phyloP scores from a whole-genome alignment of 2,113 vertebrate species.

The Atherinomorus stipes region DNA sequence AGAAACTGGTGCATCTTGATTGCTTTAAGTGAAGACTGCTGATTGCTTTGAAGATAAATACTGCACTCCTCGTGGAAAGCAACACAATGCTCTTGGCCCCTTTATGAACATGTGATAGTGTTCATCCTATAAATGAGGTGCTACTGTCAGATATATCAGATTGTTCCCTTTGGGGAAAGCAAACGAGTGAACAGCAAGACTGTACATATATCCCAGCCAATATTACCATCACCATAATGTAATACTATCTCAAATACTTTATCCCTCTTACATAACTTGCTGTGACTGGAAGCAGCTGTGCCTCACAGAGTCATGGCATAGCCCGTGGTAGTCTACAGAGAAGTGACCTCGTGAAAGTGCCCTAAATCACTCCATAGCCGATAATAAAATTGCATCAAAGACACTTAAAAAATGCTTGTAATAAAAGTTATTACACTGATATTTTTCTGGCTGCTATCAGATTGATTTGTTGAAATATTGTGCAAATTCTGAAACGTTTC shows the following conservation, averaged over 20 bases:
- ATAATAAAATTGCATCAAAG: background rate
- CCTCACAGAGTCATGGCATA: background rate
- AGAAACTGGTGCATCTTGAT: constrained; percentile 48
- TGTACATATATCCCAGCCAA: constrained; percentile 6
- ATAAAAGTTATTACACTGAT: too few relatives aligned
- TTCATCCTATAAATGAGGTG: constrained; percentile 15
- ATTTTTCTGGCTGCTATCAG: too few relatives aligned
- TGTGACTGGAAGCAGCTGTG: background rate
- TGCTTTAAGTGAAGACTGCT: constrained; percentile 48
- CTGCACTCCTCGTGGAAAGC: constrained; percentile 42
- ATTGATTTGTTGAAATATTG: too few relatives aligned
- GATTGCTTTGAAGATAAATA: constrained; percentile 48
- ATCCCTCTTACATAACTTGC: background rate
- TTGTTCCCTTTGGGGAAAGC: background rate
- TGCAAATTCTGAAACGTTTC: too few relatives aligned
- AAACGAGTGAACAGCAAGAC: constrained; percentile 8
- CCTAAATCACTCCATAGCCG: background rate
- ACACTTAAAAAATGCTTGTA: background rate
- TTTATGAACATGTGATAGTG: constrained; percentile 10
- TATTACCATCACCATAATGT: background rate
- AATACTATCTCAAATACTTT: background rate
- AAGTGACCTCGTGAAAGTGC: background rate
- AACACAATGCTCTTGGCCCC: constrained; percentile 38
- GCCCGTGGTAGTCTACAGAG: background rate
- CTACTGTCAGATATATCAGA: background rate